Percentiles rank a stretch among this genome's conserved stretches.
Evolutionary conservation across 2,888 invertebrate species (phyloP).

Genomic region (Chrysina gloriosa): DNA sequence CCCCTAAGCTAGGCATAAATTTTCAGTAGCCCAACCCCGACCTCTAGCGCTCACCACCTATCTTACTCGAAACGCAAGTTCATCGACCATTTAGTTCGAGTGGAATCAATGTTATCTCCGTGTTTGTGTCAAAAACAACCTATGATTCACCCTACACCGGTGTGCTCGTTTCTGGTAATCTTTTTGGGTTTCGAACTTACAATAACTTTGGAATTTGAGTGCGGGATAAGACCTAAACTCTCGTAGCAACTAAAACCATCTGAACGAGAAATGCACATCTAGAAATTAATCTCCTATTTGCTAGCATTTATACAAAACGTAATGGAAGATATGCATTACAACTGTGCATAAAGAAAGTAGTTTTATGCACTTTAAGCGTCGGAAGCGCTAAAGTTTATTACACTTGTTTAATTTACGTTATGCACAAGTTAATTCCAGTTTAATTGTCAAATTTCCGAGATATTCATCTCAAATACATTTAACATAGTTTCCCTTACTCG

Average conservation of each 20-base stretch:
- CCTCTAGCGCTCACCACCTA: not conserved
- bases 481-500: too few relatives aligned
- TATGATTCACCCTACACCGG: conserved; percentile 26
- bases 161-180: conserved; percentile 7
- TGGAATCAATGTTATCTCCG: conserved; percentile 23
- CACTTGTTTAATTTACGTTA: too few relatives aligned
- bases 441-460: too few relatives aligned
- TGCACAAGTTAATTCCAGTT: too few relatives aligned
- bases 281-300: not conserved
- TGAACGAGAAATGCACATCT: not conserved
- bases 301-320: too few relatives aligned
- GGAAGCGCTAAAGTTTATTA: too few relatives aligned
- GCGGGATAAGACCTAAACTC: not conserved
- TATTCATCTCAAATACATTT: too few relatives aligned
- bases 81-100: conserved; percentile 3
- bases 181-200: not conserved
- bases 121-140: conserved; percentile 27
- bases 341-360: too few relatives aligned
- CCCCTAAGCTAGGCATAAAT: not conserved
- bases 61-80: conserved; percentile 1
- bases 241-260: not conserved
- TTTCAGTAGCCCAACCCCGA: not conserved
- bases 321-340: too few relatives aligned
- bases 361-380: too few relatives aligned
- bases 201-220: not conserved